phyloP scores from a whole-genome alignment of 2,888 invertebrate genomes.

The Drosophila demipolita region DNA sequence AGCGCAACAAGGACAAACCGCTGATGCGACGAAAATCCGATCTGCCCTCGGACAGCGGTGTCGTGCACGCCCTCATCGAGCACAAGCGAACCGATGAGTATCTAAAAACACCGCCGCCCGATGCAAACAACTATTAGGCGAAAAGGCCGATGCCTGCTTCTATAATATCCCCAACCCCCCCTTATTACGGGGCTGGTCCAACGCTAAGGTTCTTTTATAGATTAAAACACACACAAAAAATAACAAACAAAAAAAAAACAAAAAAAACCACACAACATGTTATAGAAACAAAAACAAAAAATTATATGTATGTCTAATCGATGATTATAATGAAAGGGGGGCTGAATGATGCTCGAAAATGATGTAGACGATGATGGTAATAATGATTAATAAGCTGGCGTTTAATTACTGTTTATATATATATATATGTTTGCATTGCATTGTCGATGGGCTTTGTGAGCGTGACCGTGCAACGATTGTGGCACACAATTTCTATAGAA shows the following conservation, averaged over 20 bases:
- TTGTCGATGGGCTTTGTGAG: slow-evolving; percentile 18
- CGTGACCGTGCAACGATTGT: slow-evolving; percentile 27
- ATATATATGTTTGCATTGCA: slow-evolving; percentile 21
- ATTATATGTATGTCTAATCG: slow-evolving; percentile 32
- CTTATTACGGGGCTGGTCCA: slow-evolving; percentile 54
- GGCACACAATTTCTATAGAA: slow-evolving; percentile 52
- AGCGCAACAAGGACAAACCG: slow-evolving; percentile 92
- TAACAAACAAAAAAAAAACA: slow-evolving; percentile 9
- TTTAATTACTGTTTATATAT: slow-evolving; percentile 24
- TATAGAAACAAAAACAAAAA: slow-evolving; percentile 26
- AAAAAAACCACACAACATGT: slow-evolving; percentile 15
- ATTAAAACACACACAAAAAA: slow-evolving; percentile 19
- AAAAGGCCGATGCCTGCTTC: neutral
- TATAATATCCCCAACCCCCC: neutral
- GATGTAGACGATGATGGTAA: slow-evolving; percentile 13
- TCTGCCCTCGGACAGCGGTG: slow-evolving; percentile 96
- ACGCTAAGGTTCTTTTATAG: slow-evolving; percentile 49
- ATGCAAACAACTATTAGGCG: slow-evolving; percentile 93
- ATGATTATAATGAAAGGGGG: slow-evolving; percentile 40
- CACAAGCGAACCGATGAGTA: slow-evolving; percentile 97
- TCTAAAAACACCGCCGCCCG: slow-evolving; percentile 93
- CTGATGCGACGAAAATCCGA: slow-evolving; percentile 97
- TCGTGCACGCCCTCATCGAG: slow-evolving; percentile 95
- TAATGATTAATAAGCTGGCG: slow-evolving; percentile 20
- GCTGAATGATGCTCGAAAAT: slow-evolving; percentile 45